A percentile compares a stretch with the other conserved stretches of the same genome.
phyloP scores from a whole-genome alignment of 2,888 invertebrate genomes.

The Trachelus stipa region DNA sequence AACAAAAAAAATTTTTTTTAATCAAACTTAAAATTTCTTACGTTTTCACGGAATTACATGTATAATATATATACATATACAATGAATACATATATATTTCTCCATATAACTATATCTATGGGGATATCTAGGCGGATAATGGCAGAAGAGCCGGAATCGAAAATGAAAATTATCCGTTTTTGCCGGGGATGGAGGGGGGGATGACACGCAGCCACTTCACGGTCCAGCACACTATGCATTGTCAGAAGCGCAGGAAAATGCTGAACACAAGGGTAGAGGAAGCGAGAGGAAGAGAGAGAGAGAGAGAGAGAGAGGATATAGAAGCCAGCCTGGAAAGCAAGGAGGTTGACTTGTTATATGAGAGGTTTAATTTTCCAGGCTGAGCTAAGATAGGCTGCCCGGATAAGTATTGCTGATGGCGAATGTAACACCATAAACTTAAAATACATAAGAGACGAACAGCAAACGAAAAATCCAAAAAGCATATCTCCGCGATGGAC shows the following conservation, averaged over 20 bases:
- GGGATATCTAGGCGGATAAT: neutral
- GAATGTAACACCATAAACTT: neutral
- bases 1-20: neutral
- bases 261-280: slow-evolving; percentile 25
- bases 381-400: slow-evolving; percentile 16
- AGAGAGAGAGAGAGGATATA: neutral
- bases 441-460: neutral
- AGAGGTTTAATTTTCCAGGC: slow-evolving; percentile 25
- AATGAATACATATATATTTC: too few species aligned
- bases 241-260: slow-evolving; percentile 35
- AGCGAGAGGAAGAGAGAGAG: neutral
- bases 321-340: slow-evolving; percentile 7
- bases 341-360: slow-evolving; percentile 24
- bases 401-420: slow-evolving; percentile 18
- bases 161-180: slow-evolving; percentile 7
- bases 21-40: neutral
- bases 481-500: neutral
- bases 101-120: neutral
- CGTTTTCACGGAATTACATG: neutral
- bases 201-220: slow-evolving; percentile 6
- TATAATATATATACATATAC: neutral
- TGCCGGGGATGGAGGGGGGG: neutral
- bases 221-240: slow-evolving; percentile 3
- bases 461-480: neutral
- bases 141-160: neutral